These are phyloP conservation scores for Agrypnus murinus DNA, from an alignment of 2,888 invertebrate species.

Conservation along the genomic window DNA sequence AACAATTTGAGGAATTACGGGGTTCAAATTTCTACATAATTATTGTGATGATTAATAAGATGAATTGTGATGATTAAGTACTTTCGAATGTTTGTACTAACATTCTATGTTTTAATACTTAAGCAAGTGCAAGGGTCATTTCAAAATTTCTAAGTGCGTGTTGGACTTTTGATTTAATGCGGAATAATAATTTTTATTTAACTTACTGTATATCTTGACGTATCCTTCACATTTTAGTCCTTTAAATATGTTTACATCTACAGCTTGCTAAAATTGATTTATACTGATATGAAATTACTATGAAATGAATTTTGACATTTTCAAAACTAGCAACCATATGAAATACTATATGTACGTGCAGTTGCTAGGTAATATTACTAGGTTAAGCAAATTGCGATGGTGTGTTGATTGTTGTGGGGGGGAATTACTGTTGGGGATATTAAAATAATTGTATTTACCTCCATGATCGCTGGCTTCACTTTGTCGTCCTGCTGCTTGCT, in stretches of 20 bases:
- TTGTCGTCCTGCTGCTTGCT: conserved; percentile 93
- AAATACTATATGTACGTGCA: conserved; percentile 38
- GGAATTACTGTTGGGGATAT: conserved; percentile 54
- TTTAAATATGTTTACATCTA: not conserved
- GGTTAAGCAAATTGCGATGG: conserved; percentile 70
- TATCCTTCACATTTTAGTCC: conserved; percentile 14
- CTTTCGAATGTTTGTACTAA: conserved; percentile 19
- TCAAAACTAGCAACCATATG: conserved; percentile 44
- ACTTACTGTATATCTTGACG: conserved; percentile 2
- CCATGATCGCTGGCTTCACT: conserved; percentile 90
- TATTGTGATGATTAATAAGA: conserved; percentile 29
- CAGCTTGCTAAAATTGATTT: not conserved
- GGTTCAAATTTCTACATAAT: conserved; percentile 20
- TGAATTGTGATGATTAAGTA: not conserved
- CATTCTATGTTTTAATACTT: conserved; percentile 17
- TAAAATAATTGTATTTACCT: conserved; percentile 77
- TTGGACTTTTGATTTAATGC: conserved; percentile 17
- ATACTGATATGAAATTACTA: conserved; percentile 9
- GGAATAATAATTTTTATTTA: conserved; percentile 1
- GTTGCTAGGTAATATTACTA: conserved; percentile 50
- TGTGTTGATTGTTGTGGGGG: conserved; percentile 61
- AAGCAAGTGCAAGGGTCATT: conserved; percentile 33
- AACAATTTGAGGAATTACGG: conserved; percentile 40
- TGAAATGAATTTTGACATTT: conserved; percentile 22
- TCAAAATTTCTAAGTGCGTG: conserved; percentile 29